Evolutionary conservation across 2,113 vertebrate species (phyloP).

Genomic region (Pavo muticus): DNA sequence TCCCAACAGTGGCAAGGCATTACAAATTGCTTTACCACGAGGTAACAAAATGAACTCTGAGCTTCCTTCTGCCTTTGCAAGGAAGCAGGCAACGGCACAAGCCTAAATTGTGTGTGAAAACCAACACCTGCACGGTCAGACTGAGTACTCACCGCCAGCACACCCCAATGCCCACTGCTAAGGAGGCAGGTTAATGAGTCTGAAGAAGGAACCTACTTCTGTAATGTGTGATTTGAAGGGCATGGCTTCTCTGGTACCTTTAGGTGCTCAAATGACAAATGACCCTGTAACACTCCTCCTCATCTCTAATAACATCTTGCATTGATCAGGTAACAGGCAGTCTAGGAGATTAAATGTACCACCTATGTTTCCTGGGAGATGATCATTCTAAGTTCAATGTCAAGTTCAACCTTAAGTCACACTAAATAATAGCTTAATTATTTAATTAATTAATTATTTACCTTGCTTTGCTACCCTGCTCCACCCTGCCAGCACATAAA

Average conservation of each 20-base stretch:
- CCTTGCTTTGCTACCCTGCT: background rate
- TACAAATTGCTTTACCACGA: background rate
- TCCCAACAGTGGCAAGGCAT: background rate
- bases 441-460: background rate
- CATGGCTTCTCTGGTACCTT: background rate
- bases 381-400: background rate
- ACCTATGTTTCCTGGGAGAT: background rate
- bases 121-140: background rate
- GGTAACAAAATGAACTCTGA: background rate
- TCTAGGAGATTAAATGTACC: background rate
- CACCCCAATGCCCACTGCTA: background rate
- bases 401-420: background rate
- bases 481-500: background rate
- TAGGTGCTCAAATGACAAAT: background rate
- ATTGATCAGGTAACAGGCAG: background rate
- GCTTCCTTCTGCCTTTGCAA: too few relatives aligned
- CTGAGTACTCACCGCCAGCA: too few relatives aligned
- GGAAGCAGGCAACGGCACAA: accelerated
- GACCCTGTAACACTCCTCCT: background rate
- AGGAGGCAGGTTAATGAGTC: background rate
- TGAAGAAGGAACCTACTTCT: background rate
- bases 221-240: background rate
- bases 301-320: background rate
- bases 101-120: background rate
- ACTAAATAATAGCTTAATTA: background rate